These are phyloP conservation scores for Acyrthosiphon pisum DNA, from an alignment of 1,140 invertebrate species.

Conservation along the genomic window DNA sequence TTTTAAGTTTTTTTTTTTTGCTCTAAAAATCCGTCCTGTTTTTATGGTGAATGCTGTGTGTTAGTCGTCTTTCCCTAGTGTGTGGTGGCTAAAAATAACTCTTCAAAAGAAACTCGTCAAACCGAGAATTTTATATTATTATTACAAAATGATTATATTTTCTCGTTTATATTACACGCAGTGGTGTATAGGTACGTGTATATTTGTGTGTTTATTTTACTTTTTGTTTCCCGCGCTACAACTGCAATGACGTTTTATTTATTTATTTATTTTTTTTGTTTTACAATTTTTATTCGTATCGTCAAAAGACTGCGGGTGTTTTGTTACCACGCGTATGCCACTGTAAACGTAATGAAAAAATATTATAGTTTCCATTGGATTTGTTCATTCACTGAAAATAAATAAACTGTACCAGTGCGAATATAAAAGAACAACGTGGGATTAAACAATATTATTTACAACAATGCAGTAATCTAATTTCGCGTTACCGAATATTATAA, in stretches of 20 bases:
- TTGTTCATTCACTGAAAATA: slow-evolving; percentile 1
- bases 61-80: no score
- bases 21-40: no score
- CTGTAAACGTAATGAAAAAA: slow-evolving; percentile 16
- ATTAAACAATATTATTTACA: slow-evolving; percentile 1
- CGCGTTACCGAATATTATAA: background rate
- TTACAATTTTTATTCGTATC: background rate
- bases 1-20: no score
- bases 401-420: background rate
- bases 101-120: background rate
- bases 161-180: background rate
- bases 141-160: background rate
- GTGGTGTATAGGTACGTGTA: background rate
- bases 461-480: slow-evolving; percentile 1
- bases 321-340: background rate
- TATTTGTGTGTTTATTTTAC: background rate
- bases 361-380: slow-evolving; percentile 13
- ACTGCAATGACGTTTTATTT: background rate
- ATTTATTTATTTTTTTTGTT: background rate
- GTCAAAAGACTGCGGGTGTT: slow-evolving; percentile 21
- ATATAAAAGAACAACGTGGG: background rate
- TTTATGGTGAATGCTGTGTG: no score
- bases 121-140: background rate
- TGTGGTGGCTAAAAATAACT: background rate
- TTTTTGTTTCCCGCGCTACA: background rate